These are phyloP conservation scores for Tridacna crocea DNA, from an alignment of 2,888 invertebrate species.

Conservation along the genomic window DNA sequence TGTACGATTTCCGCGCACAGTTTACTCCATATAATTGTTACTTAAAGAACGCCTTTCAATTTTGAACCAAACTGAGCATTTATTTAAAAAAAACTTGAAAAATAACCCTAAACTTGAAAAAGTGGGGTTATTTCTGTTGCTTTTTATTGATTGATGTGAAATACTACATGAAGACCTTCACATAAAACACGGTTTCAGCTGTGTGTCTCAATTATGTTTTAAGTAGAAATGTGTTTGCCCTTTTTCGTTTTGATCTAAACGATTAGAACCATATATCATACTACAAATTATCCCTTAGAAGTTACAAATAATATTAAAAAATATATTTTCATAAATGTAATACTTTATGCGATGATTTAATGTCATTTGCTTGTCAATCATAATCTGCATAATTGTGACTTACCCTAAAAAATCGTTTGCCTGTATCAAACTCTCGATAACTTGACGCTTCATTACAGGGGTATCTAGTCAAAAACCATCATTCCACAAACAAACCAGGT, in stretches of 20 bases:
- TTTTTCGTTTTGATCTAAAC: constrained; percentile 6
- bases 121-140: too few relatives aligned
- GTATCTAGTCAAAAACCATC: constrained; percentile 1
- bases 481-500: background rate
- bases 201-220: constrained; percentile 3
- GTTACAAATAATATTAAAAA: constrained; percentile 20
- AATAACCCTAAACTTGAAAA: too few relatives aligned
- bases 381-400: background rate
- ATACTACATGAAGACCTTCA: too few relatives aligned
- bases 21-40: too few relatives aligned
- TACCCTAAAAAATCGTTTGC: background rate
- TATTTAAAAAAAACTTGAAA: too few relatives aligned
- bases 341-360: constrained; percentile 25
- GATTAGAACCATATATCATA: constrained; percentile 20
- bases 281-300: constrained; percentile 18
- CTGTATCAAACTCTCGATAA: constrained; percentile 5
- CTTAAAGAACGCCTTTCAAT: too few relatives aligned
- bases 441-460: background rate
- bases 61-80: too few relatives aligned
- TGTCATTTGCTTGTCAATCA: constrained; percentile 15
- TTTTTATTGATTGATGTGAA: too few relatives aligned
- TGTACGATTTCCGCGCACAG: too few relatives aligned
- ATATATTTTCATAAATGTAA: constrained; percentile 17
- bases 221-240: background rate
- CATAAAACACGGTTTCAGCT: background rate